Percentiles rank a stretch among this genome's conserved stretches.
Evolutionary conservation across 23 tunicate genomes (phyloP).

Genomic region (Diplosoma virens): DNA sequence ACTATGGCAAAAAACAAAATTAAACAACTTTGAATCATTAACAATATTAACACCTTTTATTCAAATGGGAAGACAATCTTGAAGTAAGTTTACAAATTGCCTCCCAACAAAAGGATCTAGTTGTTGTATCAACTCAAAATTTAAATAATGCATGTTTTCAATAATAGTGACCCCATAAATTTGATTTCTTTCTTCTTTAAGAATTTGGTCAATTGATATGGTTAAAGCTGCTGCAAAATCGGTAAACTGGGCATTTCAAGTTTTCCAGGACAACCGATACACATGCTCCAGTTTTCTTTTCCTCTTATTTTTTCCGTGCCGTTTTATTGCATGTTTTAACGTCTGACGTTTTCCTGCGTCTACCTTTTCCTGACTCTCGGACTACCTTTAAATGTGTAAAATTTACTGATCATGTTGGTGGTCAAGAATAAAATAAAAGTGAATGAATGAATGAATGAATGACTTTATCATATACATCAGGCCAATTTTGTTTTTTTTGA

Average conservation of each 20-base stretch:
- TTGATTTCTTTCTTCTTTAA: slow-evolving; percentile 69
- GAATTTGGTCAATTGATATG: slow-evolving; percentile 27
- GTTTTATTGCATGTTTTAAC: no score
- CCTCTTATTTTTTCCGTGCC: no score
- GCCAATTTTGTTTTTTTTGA: slow-evolving; percentile 17
- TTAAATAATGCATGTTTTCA: slow-evolving; percentile 45
- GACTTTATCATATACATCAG: slow-evolving; percentile 69
- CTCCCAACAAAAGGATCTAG: slow-evolving; percentile 65
- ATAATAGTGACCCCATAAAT: slow-evolving; percentile 82
- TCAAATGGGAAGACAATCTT: slow-evolving; percentile 75
- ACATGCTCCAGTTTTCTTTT: no score
- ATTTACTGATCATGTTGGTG: no score
- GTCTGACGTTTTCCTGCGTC: no score
- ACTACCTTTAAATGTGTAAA: no score
- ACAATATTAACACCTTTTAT: slow-evolving; percentile 60
- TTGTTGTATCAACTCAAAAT: slow-evolving; percentile 51
- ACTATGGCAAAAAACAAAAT: slow-evolving; percentile 52
- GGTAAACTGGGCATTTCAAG: slow-evolving; percentile 25
- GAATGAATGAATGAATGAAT: slow-evolving; percentile 37
- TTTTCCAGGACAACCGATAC: slow-evolving; percentile 57
- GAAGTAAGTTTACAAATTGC: slow-evolving; percentile 45
- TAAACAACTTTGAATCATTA: slow-evolving; percentile 71
- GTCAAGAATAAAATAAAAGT: slow-evolving; percentile 28
- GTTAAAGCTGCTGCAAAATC: slow-evolving; percentile 49
- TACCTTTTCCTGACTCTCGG: no score